Percentiles rank a stretch among this genome's conserved stretches.
Evolutionary conservation across 2,888 invertebrate species (phyloP).

Genomic region (Apomyelois bistriatella): DNA sequence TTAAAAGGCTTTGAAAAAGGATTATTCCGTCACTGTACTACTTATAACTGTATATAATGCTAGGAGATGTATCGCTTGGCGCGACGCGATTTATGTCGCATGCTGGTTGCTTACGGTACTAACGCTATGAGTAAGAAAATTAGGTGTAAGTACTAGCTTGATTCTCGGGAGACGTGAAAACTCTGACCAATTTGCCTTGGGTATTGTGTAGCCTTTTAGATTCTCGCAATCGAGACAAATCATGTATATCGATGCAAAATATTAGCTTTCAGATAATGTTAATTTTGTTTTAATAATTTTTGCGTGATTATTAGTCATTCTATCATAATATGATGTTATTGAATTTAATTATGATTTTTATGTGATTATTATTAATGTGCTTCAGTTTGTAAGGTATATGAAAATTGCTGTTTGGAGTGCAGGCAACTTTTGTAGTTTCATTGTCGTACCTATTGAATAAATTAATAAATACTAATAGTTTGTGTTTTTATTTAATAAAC

Average conservation of each 20-base stretch:
- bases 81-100: conserved; percentile 33
- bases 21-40: background rate
- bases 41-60: conserved; percentile 69
- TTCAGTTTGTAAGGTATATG: conserved; percentile 75
- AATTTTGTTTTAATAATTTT: conserved; percentile 53
- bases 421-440: conserved; percentile 80
- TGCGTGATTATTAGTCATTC: conserved; percentile 62
- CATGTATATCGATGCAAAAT: conserved; percentile 72
- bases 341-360: conserved; percentile 65
- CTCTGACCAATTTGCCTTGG: conserved; percentile 80
- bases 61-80: conserved; percentile 61
- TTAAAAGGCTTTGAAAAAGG: background rate
- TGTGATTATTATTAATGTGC: conserved; percentile 63
- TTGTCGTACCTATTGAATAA: conserved; percentile 77
- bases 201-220: conserved; percentile 78
- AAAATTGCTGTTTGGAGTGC: conserved; percentile 75
- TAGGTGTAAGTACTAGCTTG: conserved; percentile 74
- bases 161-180: conserved; percentile 69
- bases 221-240: conserved; percentile 67
- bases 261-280: conserved; percentile 61
- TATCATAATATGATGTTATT: conserved; percentile 41
- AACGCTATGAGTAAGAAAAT: conserved; percentile 55
- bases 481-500: conserved; percentile 39
- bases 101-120: conserved; percentile 58
- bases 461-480: conserved; percentile 74